phyloP scores from a whole-genome alignment of 2,888 invertebrate species.

The Mongoloraphidia duomilia region DNA sequence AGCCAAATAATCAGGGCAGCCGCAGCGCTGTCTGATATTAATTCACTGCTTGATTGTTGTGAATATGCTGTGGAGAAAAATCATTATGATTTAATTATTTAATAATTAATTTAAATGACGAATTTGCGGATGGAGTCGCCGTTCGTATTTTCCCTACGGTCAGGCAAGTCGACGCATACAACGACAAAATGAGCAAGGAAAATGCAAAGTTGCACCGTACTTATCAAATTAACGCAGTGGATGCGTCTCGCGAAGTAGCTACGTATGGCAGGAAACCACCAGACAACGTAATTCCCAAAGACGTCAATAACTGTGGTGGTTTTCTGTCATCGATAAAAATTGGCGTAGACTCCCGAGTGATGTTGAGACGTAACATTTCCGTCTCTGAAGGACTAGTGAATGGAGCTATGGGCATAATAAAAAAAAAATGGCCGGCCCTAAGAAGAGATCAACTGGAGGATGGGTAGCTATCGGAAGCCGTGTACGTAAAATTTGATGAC shows the following conservation, averaged over 20 bases:
- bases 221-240: constrained; percentile 12
- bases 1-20: too few species aligned
- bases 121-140: constrained; percentile 16
- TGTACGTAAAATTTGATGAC: too few species aligned
- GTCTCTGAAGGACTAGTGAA: constrained; percentile 5
- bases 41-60: too few species aligned
- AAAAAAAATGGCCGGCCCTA: too few species aligned
- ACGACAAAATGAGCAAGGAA: constrained; percentile 11
- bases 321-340: constrained; percentile 5
- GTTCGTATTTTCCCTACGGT: constrained; percentile 18
- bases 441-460: too few species aligned
- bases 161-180: constrained; percentile 17
- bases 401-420: too few species aligned
- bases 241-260: constrained; percentile 17
- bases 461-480: too few species aligned
- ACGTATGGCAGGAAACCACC: constrained; percentile 16
- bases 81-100: too few species aligned
- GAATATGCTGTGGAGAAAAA: too few species aligned
- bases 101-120: too few species aligned
- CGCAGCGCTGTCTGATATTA: too few species aligned
- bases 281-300: constrained; percentile 8
- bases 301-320: constrained; percentile 4
- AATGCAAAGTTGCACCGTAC: neutral
- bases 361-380: constrained; percentile 17
- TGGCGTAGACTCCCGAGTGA: constrained; percentile 14